Conservation (phyloP, 2,113 vertebrate species). For the Grammomys surdaster region DNA sequence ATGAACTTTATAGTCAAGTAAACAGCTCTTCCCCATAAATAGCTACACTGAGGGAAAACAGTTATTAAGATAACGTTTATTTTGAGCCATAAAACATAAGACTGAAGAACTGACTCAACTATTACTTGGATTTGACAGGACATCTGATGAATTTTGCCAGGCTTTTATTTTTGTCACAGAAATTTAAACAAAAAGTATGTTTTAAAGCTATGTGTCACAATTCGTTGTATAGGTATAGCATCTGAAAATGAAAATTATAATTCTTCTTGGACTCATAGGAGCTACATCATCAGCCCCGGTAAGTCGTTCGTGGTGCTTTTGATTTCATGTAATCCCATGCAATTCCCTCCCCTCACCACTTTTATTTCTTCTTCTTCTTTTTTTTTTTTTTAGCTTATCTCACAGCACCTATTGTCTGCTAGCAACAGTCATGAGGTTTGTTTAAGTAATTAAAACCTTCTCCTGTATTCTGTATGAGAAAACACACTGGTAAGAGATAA, state of each 20-base stretch:
- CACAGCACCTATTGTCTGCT: conserved; percentile 71
- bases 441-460: conserved; percentile 30
- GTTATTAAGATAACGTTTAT: not conserved
- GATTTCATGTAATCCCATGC: not conserved
- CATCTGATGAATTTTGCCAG: not conserved
- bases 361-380: not conserved
- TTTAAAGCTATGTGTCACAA: conserved; percentile 18
- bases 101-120: not conserved
- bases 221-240: conserved; percentile 57
- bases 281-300: conserved; percentile 73
- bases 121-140: not conserved
- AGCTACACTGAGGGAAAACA: conserved; percentile 2
- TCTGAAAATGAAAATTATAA: conserved; percentile 76
- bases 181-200: not conserved
- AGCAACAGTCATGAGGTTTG: conserved; percentile 81
- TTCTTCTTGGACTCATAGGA: conserved; percentile 75
- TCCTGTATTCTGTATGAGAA: not conserved
- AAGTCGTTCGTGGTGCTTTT: conserved; percentile 30
- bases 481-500: not conserved
- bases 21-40: conserved; percentile 20
- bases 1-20: not conserved
- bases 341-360: not conserved
- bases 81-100: conserved; percentile 22
- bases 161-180: conserved; percentile 7
- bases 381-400: conserved; percentile 64